Conservation (phyloP, 2,888 invertebrate species). For the Galeruca laticollis region DNA sequence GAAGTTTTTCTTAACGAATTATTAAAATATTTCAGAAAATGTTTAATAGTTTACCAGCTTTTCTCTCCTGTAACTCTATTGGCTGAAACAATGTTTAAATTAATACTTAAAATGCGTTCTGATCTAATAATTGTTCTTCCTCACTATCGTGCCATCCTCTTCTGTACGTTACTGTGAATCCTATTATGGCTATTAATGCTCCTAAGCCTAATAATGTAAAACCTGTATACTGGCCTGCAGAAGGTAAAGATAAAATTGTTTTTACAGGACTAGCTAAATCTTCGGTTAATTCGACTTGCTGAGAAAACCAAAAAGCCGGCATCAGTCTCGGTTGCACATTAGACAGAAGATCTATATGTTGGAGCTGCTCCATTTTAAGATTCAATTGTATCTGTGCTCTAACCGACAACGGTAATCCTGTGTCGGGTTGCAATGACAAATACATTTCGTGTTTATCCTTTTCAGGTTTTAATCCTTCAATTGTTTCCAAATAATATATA, state of each 20-base stretch:
- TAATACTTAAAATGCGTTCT: conserved; percentile 48
- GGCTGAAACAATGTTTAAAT: background rate
- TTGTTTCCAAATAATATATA: conserved; percentile 71
- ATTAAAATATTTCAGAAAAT: no score
- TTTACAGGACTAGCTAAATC: conserved; percentile 71
- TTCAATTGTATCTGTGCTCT: conserved; percentile 84
- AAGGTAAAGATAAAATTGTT: conserved; percentile 69
- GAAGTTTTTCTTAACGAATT: background rate
- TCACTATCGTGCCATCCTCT: conserved; percentile 62
- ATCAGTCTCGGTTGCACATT: conserved; percentile 72
- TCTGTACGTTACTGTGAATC: conserved; percentile 59
- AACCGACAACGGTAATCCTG: conserved; percentile 83
- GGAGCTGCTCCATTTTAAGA: conserved; percentile 70
- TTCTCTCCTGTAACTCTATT: background rate
- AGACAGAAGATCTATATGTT: conserved; percentile 71
- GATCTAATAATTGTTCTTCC: conserved; percentile 60
- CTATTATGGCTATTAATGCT: conserved; percentile 61
- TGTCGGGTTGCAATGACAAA: conserved; percentile 78
- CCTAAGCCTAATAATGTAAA: conserved; percentile 70
- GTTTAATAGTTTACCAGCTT: background rate
- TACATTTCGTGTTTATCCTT: conserved; percentile 75
- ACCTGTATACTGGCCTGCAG: conserved; percentile 70
- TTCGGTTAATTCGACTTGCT: conserved; percentile 72
- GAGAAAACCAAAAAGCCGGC: conserved; percentile 84
- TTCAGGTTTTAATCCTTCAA: conserved; percentile 77